Conservation (phyloP, 2,113 vertebrate genomes). For the Falco punctatus region DNA sequence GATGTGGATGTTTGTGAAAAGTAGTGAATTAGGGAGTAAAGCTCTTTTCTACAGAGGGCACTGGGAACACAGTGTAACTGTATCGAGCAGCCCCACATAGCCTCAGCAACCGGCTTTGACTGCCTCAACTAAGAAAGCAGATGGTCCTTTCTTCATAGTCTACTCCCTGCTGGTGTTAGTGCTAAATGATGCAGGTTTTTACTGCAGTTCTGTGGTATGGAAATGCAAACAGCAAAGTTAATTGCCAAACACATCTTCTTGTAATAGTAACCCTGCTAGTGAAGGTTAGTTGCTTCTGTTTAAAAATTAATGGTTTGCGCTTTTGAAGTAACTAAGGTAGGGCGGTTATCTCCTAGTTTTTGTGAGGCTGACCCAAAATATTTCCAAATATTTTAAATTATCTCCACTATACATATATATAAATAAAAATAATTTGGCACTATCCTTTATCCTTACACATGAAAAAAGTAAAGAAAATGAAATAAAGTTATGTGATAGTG, state of each 20-base stretch:
- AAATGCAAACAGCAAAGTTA: background rate
- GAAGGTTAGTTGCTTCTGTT: background rate
- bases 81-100: background rate
- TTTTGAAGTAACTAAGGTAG: background rate
- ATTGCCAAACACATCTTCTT: background rate
- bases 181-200: background rate
- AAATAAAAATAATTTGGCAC: background rate
- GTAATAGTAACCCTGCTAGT: background rate
- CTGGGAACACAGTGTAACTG: background rate
- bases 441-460: background rate
- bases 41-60: background rate
- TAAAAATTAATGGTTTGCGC: background rate
- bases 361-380: background rate
- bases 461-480: background rate
- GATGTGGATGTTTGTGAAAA: background rate
- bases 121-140: conserved; percentile 40
- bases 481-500: background rate
- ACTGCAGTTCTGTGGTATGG: background rate
- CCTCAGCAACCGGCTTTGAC: background rate
- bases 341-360: background rate
- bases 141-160: background rate
- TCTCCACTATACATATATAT: background rate
- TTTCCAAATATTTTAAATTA: background rate
- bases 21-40: background rate
- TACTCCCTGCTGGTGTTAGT: background rate